Evolutionary conservation across 2,113 vertebrate genomes (phyloP).

Genomic region (Eubucco bourcierii): DNA sequence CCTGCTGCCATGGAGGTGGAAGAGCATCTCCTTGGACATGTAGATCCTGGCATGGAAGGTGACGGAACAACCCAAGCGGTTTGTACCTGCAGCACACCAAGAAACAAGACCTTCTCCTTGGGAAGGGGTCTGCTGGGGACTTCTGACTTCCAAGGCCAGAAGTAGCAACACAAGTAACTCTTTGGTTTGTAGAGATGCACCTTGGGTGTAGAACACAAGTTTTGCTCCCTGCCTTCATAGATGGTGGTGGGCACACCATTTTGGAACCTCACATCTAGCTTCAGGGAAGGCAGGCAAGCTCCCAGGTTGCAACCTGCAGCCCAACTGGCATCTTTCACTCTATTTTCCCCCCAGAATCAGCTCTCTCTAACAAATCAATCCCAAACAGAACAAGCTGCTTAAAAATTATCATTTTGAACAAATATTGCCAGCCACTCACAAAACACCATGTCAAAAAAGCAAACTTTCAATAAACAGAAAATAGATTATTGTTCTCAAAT

Average conservation of each 20-base stretch:
- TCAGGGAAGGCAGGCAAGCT: not conserved
- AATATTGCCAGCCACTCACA: slow-evolving; percentile 43
- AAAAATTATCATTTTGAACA: slow-evolving; percentile 51
- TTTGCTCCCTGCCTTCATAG: not conserved
- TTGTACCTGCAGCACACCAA: no score
- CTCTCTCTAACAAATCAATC: not conserved
- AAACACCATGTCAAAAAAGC: slow-evolving; percentile 37
- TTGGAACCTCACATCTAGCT: not conserved
- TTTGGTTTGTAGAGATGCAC: no score
- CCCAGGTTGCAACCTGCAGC: not conserved
- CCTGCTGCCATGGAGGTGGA: no score
- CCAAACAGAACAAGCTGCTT: slow-evolving; percentile 5
- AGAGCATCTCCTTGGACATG: no score
- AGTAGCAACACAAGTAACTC: no score
- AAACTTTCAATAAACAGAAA: slow-evolving; percentile 58
- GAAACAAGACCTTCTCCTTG: no score
- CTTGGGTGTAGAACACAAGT: not conserved
- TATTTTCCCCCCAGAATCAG: not conserved
- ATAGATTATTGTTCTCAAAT: slow-evolving; percentile 62
- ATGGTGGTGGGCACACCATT: not conserved
- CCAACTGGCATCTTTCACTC: not conserved
- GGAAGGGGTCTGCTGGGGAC: no score
- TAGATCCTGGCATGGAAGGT: no score
- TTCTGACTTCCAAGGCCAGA: no score
- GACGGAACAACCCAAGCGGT: no score